Base-by-base conservation (phyloP, 2,888 invertebrate genomes). In the Limnephilus rhombicus region DNA sequence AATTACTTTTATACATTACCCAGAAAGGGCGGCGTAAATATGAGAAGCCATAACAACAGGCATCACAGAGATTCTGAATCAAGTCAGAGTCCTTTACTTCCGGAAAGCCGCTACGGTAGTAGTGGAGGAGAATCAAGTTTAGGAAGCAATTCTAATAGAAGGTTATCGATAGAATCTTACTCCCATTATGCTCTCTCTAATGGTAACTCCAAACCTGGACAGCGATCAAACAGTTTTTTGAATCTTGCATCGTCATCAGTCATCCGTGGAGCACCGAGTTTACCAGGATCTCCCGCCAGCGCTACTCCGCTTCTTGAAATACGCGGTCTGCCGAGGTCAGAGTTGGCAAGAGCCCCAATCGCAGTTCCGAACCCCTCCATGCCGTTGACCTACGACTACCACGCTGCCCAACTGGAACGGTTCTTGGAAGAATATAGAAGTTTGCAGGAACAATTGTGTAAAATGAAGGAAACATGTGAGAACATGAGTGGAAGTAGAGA, bases 391-490 rank as follows among this genome's bases (percentile, higher is more conserved):
- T 98, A 97, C 95, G 98, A 98, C 94, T 98, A 98, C 94, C 97
- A 98, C 94, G 98, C 98, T 0, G 97, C 98, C 29, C 98, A 98
- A 94, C 95, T 98, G 93, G 98, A 98, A 94, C 96, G 97, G 91
- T 98, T 98, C 95, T 96, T 98, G 85, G 98, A 98, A 94, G 98
- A 98, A 94, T 98, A 98, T 94, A 96, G 98, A 94, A 97, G 96
- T 94, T 96, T 98, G 92, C 97, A 98, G 94, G 97, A 98, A 94
- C 98, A 98, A 95, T 95, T 98, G 93, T 98, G 97, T 92, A 97
- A 97, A 94, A 98, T 98, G 98, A 98, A 98, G 94, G 97, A 98
- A 94, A 97, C 97, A 37, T 97, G 98, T 94, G 98, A 98, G 94
- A 97, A 97, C 94, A 96, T 98, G 94, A 91, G 91, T 92, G 85